These are phyloP conservation scores for Yponomeuta evonymella DNA, from an alignment of 2,888 invertebrate genomes.

Conservation along the genomic window DNA sequence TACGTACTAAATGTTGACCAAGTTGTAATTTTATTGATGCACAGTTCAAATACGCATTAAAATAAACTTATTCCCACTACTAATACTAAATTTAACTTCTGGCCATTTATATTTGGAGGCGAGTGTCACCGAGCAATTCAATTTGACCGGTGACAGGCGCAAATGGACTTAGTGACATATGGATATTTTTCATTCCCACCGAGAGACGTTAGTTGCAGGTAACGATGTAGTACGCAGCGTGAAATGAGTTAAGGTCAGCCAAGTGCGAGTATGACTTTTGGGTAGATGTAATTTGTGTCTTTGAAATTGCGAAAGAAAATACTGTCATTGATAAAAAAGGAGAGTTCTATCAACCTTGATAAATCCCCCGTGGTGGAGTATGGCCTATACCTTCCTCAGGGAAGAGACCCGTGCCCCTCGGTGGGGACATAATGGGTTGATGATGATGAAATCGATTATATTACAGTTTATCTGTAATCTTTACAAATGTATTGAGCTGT, in stretches of 20 bases:
- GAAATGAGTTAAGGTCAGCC: neutral
- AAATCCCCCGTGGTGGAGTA: too few relatives aligned
- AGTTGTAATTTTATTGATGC: too few relatives aligned
- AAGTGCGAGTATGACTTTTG: neutral
- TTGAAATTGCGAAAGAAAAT: too few relatives aligned
- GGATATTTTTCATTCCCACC: neutral
- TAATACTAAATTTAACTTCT: neutral
- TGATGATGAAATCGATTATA: too few relatives aligned
- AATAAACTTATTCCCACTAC: too few relatives aligned
- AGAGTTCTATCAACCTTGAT: too few relatives aligned
- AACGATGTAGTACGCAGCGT: neutral
- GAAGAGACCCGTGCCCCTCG: too few relatives aligned
- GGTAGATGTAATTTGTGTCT: neutral
- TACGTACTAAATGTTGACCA: too few relatives aligned
- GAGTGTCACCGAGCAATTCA: neutral
- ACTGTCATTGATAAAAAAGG: too few relatives aligned
- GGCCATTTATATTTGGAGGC: neutral
- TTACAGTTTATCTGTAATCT: neutral
- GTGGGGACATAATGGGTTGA: too few relatives aligned
- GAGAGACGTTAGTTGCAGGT: neutral
- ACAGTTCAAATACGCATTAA: too few relatives aligned
- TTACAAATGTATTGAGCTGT: neutral
- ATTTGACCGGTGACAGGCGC: neutral
- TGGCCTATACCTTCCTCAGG: too few relatives aligned
- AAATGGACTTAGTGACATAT: slow-evolving; percentile 1